phyloP scores from a whole-genome alignment of 2,797 vertebrate genomes.

The Clarias pachynema region DNA sequence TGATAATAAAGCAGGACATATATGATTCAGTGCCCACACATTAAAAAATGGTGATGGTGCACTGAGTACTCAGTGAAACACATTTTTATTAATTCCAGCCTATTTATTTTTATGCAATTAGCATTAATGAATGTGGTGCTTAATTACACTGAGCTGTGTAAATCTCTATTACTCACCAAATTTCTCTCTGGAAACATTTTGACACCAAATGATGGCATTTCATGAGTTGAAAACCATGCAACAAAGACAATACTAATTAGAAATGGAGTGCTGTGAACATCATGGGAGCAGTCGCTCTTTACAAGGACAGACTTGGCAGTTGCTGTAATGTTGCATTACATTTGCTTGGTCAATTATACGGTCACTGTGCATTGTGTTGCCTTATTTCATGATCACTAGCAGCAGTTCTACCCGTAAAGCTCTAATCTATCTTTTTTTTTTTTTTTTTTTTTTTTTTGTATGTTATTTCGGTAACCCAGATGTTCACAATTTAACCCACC shows the following conservation, averaged over 20 bases:
- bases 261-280: constrained; percentile 56
- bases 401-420: constrained; percentile 15
- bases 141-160: constrained; percentile 80
- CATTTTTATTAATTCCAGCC: constrained; percentile 67
- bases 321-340: constrained; percentile 52
- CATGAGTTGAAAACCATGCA: constrained; percentile 76
- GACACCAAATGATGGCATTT: constrained; percentile 79
- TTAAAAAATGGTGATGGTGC: constrained; percentile 21
- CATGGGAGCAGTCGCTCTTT: constrained; percentile 58
- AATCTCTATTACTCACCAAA: constrained; percentile 73
- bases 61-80: constrained; percentile 28
- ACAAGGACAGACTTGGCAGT: constrained; percentile 46
- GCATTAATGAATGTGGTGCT: constrained; percentile 78
- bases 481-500: constrained; percentile 23
- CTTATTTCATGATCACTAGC: constrained; percentile 12
- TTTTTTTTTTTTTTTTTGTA: too few relatives aligned
- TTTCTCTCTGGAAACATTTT: constrained; percentile 77
- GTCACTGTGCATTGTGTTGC: constrained; percentile 22
- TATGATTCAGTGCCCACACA: constrained; percentile 28
- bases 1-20: constrained; percentile 38
- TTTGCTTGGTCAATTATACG: constrained; percentile 37
- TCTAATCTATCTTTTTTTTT: constrained; percentile 12
- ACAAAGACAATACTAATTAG: constrained; percentile 80
- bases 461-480: constrained; percentile 14
- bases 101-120: constrained; percentile 71